A percentile compares a stretch with the other conserved stretches of the same genome.
Evolutionary conservation across 2,888 invertebrate genomes (phyloP).

Genomic region (Liopterus haemorrhoidalis): DNA sequence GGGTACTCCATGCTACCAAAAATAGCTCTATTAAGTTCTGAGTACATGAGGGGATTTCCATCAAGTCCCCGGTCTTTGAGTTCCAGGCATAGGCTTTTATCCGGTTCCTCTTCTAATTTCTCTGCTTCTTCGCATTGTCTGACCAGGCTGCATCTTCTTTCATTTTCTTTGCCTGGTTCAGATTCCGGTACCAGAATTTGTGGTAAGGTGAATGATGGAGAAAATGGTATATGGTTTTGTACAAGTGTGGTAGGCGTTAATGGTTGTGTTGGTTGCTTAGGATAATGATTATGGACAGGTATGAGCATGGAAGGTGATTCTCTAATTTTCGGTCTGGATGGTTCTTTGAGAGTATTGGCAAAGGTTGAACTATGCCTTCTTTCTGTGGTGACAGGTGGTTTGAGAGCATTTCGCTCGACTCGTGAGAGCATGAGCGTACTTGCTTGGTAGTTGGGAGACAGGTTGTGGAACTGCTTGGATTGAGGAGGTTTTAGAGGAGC

Average conservation of each 20-base stretch:
- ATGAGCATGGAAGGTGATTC: conserved; percentile 49
- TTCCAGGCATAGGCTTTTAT: conserved; percentile 45
- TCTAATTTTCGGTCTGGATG: conserved; percentile 39
- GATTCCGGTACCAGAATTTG: conserved; percentile 50
- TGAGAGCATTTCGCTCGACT: conserved; percentile 45
- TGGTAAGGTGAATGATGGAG: conserved; percentile 46
- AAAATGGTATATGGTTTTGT: conserved; percentile 32
- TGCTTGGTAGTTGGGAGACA: conserved; percentile 45
- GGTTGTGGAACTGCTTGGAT: conserved; percentile 54
- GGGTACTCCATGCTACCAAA: conserved; percentile 47
- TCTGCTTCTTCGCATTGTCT: conserved; percentile 48
- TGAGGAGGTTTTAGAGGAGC: conserved; percentile 37
- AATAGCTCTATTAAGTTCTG: conserved; percentile 41
- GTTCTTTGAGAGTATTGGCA: conserved; percentile 38
- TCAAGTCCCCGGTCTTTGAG: conserved; percentile 42
- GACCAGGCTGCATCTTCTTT: conserved; percentile 49
- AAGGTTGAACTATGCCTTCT: conserved; percentile 41
- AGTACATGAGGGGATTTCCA: conserved; percentile 39
- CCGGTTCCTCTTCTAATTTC: conserved; percentile 40
- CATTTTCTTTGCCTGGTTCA: conserved; percentile 8
- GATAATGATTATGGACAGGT: conserved; percentile 50
- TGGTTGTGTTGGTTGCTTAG: conserved; percentile 50
- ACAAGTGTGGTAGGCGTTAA: conserved; percentile 40
- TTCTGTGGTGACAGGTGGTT: conserved; percentile 38
- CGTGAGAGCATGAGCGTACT: conserved; percentile 50